Percentiles rank a stretch among this genome's conserved stretches.
These are phyloP conservation scores for Apotomis betuletana DNA, from an alignment of 2,888 invertebrate genomes.

Conservation along the genomic window DNA sequence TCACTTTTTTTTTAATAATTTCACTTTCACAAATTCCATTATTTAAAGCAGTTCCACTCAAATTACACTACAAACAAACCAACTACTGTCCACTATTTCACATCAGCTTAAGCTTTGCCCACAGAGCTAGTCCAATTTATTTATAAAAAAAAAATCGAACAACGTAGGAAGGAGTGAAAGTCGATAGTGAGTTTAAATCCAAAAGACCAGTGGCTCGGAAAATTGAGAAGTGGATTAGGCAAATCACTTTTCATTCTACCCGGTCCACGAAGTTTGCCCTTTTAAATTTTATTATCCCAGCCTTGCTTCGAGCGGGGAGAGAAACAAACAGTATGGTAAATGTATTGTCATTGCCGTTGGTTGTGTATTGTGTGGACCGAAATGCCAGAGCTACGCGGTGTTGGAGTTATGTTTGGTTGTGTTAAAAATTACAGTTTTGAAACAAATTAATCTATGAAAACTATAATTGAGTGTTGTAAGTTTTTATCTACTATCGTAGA, in stretches of 20 bases:
- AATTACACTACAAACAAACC: not conserved
- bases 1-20: too few relatives aligned
- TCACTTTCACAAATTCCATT: not conserved
- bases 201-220: conserved; percentile 71
- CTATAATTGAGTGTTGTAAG: too few relatives aligned
- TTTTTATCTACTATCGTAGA: too few relatives aligned
- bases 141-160: conserved; percentile 35
- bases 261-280: conserved; percentile 77
- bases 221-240: conserved; percentile 83
- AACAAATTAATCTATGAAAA: too few relatives aligned
- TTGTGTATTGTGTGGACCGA: too few relatives aligned
- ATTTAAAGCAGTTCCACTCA: not conserved
- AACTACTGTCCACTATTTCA: conserved; percentile 5
- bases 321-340: conserved; percentile 43
- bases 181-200: conserved; percentile 49
- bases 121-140: conserved; percentile 34
- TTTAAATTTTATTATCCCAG: conserved; percentile 81
- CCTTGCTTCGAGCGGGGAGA: conserved; percentile 47
- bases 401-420: too few relatives aligned
- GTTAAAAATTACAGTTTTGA: too few relatives aligned
- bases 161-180: conserved; percentile 34
- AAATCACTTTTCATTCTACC: conserved; percentile 82
- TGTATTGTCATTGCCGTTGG: not conserved
- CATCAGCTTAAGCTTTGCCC: conserved; percentile 15
- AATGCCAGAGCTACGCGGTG: too few relatives aligned